Evolutionary conservation across 1,140 invertebrate genomes (phyloP).

Genomic region (Dreissena rostriformis): DNA sequence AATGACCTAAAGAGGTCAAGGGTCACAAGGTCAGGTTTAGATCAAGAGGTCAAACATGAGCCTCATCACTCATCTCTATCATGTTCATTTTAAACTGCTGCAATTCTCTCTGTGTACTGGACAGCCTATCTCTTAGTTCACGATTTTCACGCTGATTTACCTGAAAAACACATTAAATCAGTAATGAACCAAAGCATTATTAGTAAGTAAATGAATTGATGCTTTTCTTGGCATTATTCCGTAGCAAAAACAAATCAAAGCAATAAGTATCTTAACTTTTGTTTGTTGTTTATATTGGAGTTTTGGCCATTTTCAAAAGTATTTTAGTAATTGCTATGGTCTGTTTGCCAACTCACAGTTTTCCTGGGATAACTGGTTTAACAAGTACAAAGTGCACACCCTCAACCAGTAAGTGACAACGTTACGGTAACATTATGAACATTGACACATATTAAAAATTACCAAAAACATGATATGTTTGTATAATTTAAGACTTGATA

Average conservation of each 20-base stretch:
- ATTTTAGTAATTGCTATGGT: no score
- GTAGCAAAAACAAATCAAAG: neutral
- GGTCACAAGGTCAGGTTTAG: neutral
- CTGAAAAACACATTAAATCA: conserved; percentile 56
- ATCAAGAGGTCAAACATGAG: conserved; percentile 50
- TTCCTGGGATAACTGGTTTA: no score
- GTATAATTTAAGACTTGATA: no score
- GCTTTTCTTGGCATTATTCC: neutral
- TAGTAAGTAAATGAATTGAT: neutral
- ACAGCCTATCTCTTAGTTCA: conserved; percentile 57
- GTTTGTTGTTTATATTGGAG: neutral
- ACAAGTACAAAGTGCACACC: no score
- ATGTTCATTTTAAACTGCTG: conserved; percentile 52
- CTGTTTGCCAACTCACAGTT: no score
- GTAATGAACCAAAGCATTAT: neutral
- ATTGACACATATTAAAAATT: no score
- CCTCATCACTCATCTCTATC: conserved; percentile 64
- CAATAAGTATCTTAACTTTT: neutral
- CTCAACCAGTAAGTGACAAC: no score
- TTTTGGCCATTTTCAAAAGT: neutral
- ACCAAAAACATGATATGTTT: no score
- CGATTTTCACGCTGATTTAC: conserved; percentile 59
- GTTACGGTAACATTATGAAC: no score
- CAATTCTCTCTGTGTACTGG: conserved; percentile 52
- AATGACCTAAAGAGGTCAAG: neutral